Conservation (phyloP, 2,888 invertebrate species). For the Erynnis tages region DNA sequence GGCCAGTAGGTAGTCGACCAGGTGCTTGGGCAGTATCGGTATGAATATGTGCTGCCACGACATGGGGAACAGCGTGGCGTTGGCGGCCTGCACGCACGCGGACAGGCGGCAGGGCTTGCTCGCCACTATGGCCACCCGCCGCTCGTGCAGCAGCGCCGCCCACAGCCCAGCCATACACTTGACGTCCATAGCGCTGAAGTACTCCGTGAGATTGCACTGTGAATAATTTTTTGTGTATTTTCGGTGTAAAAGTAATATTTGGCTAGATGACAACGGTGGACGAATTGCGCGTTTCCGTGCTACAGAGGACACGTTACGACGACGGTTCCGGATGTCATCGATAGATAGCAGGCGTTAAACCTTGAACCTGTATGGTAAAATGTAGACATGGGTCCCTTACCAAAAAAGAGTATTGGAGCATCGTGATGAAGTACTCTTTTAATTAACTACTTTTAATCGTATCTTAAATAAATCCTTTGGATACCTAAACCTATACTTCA, state of each 20-base stretch:
- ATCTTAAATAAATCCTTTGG: no score
- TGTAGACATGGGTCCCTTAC: no score
- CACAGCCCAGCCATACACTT: conserved; percentile 97
- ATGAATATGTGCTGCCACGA: conserved; percentile 99
- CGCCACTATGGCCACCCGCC: conserved; percentile 96
- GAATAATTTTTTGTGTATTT: background rate
- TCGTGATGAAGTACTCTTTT: no score
- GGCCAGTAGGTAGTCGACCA: conserved; percentile 94
- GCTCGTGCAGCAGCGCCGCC: conserved; percentile 96
- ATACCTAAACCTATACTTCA: no score
- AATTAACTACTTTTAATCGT: no score
- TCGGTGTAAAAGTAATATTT: background rate
- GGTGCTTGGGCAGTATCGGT: conserved; percentile 93
- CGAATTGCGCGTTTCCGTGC: no score
- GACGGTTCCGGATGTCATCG: no score
- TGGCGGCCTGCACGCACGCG: conserved; percentile 96
- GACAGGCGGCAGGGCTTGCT: conserved; percentile 93
- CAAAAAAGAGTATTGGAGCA: no score
- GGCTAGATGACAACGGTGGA: no score
- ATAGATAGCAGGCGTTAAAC: no score
- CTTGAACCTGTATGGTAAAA: no score
- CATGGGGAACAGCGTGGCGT: conserved; percentile 98
- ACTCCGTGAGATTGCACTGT: conserved; percentile 98
- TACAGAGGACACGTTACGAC: no score
- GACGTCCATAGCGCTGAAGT: conserved; percentile 97